phyloP scores from a whole-genome alignment of 2,113 vertebrate species.

The Leucosticte australis region DNA sequence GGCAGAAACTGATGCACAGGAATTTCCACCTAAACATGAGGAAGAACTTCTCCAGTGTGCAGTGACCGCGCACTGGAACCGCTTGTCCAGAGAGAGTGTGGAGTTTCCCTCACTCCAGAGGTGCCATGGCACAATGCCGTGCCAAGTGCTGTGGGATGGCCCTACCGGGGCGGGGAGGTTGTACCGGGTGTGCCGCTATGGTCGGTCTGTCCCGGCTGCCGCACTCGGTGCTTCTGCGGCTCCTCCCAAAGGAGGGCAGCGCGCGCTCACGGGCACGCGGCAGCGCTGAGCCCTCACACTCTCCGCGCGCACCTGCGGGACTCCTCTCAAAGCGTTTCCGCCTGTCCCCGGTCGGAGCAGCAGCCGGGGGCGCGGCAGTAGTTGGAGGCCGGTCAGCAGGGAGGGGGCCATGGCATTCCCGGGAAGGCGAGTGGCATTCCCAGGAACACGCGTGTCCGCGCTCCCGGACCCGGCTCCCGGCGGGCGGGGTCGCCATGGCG shows the following conservation, averaged over 20 bases:
- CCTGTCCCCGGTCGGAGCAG: background rate
- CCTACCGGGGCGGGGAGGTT: background rate
- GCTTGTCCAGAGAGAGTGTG: background rate
- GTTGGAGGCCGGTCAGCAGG: background rate
- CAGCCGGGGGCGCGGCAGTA: background rate
- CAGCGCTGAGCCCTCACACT: background rate
- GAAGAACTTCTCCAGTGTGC: background rate
- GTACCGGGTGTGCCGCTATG: background rate
- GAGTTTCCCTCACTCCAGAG: background rate
- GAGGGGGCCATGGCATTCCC: background rate
- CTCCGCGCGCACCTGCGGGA: background rate
- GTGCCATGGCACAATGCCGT: background rate
- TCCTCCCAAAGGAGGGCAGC: background rate
- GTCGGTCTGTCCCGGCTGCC: no score
- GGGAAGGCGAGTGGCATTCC: background rate
- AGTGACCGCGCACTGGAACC: background rate
- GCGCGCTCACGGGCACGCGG: background rate
- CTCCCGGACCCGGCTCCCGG: background rate
- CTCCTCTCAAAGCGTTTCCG: background rate
- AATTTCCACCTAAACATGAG: background rate
- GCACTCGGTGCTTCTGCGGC: rapidly evolving
- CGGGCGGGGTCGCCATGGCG: background rate
- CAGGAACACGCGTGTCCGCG: background rate
- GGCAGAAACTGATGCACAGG: background rate
- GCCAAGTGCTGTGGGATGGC: background rate